phyloP scores from a whole-genome alignment of 2,888 invertebrate species.

The Polydrusus tereticollis region DNA sequence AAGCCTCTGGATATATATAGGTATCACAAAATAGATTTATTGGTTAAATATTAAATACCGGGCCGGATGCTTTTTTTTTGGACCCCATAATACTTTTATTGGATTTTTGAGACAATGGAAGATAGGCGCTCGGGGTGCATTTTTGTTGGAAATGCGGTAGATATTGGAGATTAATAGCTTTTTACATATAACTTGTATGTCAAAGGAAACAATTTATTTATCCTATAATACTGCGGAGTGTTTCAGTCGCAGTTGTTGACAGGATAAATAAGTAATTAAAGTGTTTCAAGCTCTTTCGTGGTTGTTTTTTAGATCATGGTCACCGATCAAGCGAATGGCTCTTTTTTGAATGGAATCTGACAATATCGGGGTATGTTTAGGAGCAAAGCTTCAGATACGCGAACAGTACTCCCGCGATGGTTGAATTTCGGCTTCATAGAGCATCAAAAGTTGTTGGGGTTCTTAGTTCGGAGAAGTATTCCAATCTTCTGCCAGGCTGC shows the following conservation, averaged over 20 bases:
- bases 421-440: too few species aligned
- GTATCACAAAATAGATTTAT: constrained; percentile 35
- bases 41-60: constrained; percentile 5
- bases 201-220: not conserved
- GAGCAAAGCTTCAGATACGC: too few species aligned
- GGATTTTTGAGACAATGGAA: constrained; percentile 13
- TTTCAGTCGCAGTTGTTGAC: not conserved
- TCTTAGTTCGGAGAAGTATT: too few species aligned
- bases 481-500: too few species aligned
- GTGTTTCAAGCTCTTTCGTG: too few species aligned
- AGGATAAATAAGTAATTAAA: too few species aligned
- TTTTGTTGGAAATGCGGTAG: not conserved
- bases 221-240: not conserved
- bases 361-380: too few species aligned
- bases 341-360: too few species aligned
- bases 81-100: constrained; percentile 9
- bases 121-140: not conserved
- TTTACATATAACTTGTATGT: not conserved
- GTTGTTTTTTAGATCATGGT: too few species aligned
- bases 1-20: constrained; percentile 37
- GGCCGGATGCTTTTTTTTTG: constrained; percentile 10
- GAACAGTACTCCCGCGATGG: too few species aligned
- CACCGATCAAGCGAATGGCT: too few species aligned
- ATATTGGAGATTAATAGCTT: not conserved
- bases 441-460: too few species aligned